Base-by-base conservation (phyloP, 1,140 invertebrate species). In the Gryon sp. region DNA sequence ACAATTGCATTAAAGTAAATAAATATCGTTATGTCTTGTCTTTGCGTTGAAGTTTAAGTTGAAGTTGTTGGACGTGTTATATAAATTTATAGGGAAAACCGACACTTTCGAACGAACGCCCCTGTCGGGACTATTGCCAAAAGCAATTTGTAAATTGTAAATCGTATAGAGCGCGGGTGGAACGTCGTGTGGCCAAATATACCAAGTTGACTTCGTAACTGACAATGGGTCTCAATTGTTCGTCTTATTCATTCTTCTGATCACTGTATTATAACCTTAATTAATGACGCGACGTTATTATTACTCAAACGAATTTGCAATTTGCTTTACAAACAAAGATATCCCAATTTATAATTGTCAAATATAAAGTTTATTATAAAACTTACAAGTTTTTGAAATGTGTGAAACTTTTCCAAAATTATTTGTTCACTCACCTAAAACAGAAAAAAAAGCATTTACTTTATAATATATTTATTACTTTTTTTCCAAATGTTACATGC, bases 121-220 rank as follows among this genome's bases (percentile, higher is more conserved):
- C 59, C 48, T 52, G 55, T 34, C 74, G 72, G 70, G 77, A 50
- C 30, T 62, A 60, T 77, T 76, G 81, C 78, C 81, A 81, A 74
- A 19, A 77, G 78, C 73, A 80, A 83, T 82, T 80, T 81, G 83
- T 82, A 82, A 83, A 83, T 83, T 81, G 76, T 81, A 80, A 80
- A 82, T 82, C 68, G 74, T 41, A 60, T n/a, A n/a, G 80, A 53
- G 70, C 59, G 62, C 68, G 70, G 66, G 72, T 26, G 22, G 45
- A 38, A 32, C 26, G 19, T 22, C 32, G 18, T 18, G 28, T 28
- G 34, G 38, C 55, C 41, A 60, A 76, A 66, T 66, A 76, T 73
- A 72, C 11, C 43, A 16, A 48, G 41, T 52, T 65, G 57, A 45
- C 72, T 74, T 77, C 80, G 81, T 78, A 78, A 79, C 72, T 80